These are phyloP conservation scores for Struthidea cinerea DNA, from an alignment of 2,113 vertebrate species.

Conservation along the genomic window DNA sequence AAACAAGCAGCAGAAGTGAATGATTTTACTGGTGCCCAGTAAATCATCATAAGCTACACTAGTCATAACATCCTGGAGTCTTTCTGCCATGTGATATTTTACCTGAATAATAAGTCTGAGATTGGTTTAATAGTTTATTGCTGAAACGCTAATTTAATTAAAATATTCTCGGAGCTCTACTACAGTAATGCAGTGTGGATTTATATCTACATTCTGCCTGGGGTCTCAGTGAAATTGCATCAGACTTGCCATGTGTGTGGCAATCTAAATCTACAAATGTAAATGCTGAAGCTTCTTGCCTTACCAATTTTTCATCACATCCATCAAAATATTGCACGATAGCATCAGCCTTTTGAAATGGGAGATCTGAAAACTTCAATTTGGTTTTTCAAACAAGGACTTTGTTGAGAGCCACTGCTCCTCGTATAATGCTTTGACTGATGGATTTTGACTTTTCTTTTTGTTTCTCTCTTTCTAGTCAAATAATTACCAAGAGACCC, in stretches of 20 bases:
- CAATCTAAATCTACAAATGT: not conserved
- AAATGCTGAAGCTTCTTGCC: not conserved
- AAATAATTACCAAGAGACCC: not conserved
- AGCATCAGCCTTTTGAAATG: not conserved
- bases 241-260: constrained; percentile 8
- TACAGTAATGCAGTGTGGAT: not conserved
- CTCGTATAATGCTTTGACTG: not conserved
- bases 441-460: not conserved
- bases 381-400: not conserved
- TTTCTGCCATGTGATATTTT: not conserved
- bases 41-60: not conserved
- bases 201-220: constrained; percentile 4
- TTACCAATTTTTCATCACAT: not conserved
- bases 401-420: not conserved
- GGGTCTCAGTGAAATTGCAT: constrained; percentile 28
- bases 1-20: not conserved
- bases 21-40: not conserved
- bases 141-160: constrained; percentile 43
- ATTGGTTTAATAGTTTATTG: constrained; percentile 36
- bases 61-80: not conserved
- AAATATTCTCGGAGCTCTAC: not conserved
- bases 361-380: constrained; percentile 6
- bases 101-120: not conserved
- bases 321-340: not conserved
- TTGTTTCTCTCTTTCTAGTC: not conserved